Evolutionary conservation across 2,113 vertebrate genomes (phyloP), one percentile per base, ranked within the genome.

Genomic region (Rousettus leschenaultii): DNA sequence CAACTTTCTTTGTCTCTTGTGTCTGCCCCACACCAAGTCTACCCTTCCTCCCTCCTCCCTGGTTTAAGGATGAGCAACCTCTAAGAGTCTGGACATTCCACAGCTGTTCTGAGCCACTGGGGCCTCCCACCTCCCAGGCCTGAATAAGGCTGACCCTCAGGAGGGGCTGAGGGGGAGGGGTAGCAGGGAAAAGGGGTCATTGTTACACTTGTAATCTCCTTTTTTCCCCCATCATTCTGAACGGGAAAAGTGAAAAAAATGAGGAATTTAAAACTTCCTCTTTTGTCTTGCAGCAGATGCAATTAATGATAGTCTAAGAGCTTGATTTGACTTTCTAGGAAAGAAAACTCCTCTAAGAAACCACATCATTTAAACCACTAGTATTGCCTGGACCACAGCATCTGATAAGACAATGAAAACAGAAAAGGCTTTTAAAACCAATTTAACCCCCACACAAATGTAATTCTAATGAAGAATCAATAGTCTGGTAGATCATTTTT

Each of bases 401-500:
- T 97, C 97, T 98, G 98, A 98, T 98, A 98, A 98, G 97, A 98
- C 97, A 98, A 98, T 98, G 97, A 98, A 97, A 98, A 98, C 95
- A 98, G 94, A 98, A 98, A 96, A 94, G 89, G 95, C 79, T 98
- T 98, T 98, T 98, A 97, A 98, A 98, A 98, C 98, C 97, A 98
- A 98, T 98, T 98, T 98, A 98, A 96, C 97, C 98, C 70, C 97
- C 97, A 98, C 97, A 98, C 95, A 98, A 98, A 98, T 98, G 98
- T 94, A 98, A 98, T 98, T 98, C 98, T 98, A 98, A 98, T 98
- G 98, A 98, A 98, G 97, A 98, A 98, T 98, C 98, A 96, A 98
- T 99, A 98, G 93, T 91, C 87, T 92, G 97, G 97, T 96, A 97
- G 97, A 98, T 98, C 97, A 97, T 98, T 98, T 98, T 98, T 98